phyloP scores from a whole-genome alignment of 2,888 invertebrate species.

The Brenthis daphne region DNA sequence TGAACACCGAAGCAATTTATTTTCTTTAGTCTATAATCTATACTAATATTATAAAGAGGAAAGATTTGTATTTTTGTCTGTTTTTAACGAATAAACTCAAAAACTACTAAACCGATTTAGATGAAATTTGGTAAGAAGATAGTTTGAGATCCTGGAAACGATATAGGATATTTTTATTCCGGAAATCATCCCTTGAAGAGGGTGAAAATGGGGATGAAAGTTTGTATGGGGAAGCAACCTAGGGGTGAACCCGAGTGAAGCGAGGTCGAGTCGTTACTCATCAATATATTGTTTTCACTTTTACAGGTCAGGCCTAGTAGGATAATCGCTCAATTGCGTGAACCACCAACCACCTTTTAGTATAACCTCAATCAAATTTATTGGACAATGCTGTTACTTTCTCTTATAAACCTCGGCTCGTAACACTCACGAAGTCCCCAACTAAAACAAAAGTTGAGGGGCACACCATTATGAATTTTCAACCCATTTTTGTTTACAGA shows the following conservation, averaged over 20 bases:
- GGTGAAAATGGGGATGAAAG: too few species aligned
- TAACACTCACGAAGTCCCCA: slow-evolving; percentile 14
- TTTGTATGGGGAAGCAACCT: too few species aligned
- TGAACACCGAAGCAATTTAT: neutral
- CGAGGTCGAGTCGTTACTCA: neutral
- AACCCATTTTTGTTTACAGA: slow-evolving; percentile 36
- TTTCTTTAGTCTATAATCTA: neutral
- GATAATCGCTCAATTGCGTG: slow-evolving; percentile 46
- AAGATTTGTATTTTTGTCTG: too few species aligned
- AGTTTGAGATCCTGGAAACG: too few species aligned
- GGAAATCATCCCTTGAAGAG: too few species aligned
- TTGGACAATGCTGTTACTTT: slow-evolving; percentile 30
- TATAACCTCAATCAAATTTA: slow-evolving; percentile 40
- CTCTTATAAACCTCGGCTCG: slow-evolving; percentile 25
- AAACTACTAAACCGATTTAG: too few species aligned
- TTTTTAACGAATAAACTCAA: too few species aligned
- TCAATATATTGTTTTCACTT: slow-evolving; percentile 29
- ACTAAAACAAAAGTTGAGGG: slow-evolving; percentile 21
- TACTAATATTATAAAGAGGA: too few species aligned
- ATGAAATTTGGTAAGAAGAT: too few species aligned
- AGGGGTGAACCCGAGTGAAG: too few species aligned
- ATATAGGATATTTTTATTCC: too few species aligned
- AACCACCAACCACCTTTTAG: slow-evolving; percentile 30
- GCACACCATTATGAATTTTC: slow-evolving; percentile 31
- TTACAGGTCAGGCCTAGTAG: slow-evolving; percentile 31